Percentiles rank a stretch among this genome's conserved stretches.
phyloP scores from a whole-genome alignment of 2,797 vertebrate genomes.

The Pantherophis alleghaniensis region DNA sequence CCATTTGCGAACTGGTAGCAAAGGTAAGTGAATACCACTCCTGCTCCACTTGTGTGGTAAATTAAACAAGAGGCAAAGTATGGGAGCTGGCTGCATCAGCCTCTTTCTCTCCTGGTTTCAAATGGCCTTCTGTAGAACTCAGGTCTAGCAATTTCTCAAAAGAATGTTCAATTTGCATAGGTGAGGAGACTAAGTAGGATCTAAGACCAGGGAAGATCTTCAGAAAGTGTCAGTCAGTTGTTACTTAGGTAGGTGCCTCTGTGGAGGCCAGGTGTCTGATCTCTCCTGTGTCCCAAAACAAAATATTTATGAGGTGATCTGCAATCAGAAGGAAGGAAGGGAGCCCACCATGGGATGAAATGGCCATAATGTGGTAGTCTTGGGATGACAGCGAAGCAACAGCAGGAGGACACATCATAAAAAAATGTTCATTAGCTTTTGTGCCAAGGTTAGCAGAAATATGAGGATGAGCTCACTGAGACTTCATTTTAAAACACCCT shows the following conservation, averaged over 20 bases:
- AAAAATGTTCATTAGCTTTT: neutral
- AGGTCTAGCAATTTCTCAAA: neutral
- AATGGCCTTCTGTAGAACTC: neutral
- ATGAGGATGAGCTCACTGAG: neutral
- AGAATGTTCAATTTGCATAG: neutral
- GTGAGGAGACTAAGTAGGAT: neutral
- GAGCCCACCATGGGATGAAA: neutral
- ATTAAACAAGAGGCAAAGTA: neutral
- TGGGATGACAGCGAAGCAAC: neutral
- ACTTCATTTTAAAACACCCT: neutral
- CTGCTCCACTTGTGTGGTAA: neutral
- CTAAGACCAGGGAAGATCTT: neutral
- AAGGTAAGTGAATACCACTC: too few species aligned
- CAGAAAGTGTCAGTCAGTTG: neutral
- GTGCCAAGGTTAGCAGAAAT: neutral
- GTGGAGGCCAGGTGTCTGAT: neutral
- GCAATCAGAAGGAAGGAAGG: neutral
- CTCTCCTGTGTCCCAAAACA: neutral
- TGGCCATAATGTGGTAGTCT: neutral
- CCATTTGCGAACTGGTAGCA: too few species aligned
- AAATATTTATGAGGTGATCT: neutral
- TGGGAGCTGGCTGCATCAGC: neutral
- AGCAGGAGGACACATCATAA: neutral
- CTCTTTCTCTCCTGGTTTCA: neutral
- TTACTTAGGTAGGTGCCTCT: neutral